These are phyloP conservation scores for Trichopria drosophilae DNA, from an alignment of 2,888 invertebrate genomes.

Conservation along the genomic window DNA sequence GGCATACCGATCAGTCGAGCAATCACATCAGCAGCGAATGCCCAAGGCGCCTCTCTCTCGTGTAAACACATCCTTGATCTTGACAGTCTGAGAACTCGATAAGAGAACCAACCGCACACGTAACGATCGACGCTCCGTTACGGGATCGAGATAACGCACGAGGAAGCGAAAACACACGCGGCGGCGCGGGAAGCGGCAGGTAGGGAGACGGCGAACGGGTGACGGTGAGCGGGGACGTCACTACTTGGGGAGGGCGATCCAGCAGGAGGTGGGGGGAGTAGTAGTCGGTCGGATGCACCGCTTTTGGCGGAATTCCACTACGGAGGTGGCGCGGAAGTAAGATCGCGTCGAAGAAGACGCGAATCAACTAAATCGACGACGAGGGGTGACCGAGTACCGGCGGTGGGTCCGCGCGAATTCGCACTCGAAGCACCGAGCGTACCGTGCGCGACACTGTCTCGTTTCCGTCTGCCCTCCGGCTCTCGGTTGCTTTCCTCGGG, in stretches of 20 bases:
- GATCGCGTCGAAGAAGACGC: too few relatives aligned
- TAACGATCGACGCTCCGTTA: constrained; percentile 16
- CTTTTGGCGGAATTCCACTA: too few relatives aligned
- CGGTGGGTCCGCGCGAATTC: too few relatives aligned
- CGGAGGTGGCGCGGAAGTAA: too few relatives aligned
- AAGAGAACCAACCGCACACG: constrained; percentile 27
- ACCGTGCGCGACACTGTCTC: neutral
- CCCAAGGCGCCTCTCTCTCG: constrained; percentile 20
- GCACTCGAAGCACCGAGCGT: neutral
- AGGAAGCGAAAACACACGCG: constrained; percentile 23
- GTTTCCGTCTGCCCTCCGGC: constrained; percentile 14
- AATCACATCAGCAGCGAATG: constrained; percentile 18
- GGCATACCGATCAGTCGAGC: too few relatives aligned
- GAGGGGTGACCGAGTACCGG: too few relatives aligned
- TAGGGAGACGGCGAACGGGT: neutral
- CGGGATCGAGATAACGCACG: constrained; percentile 22
- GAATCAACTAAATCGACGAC: too few relatives aligned
- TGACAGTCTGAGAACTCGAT: constrained; percentile 28
- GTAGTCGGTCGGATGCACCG: too few relatives aligned
- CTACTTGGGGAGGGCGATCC: too few relatives aligned
- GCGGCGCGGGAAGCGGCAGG: constrained; percentile 24
- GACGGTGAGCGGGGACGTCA: too few relatives aligned
- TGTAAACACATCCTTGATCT: constrained; percentile 35
- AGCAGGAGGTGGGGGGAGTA: too few relatives aligned
- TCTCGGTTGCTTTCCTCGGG: constrained; percentile 44